Conservation (phyloP, 2,888 invertebrate species). For the Dione juno region DNA sequence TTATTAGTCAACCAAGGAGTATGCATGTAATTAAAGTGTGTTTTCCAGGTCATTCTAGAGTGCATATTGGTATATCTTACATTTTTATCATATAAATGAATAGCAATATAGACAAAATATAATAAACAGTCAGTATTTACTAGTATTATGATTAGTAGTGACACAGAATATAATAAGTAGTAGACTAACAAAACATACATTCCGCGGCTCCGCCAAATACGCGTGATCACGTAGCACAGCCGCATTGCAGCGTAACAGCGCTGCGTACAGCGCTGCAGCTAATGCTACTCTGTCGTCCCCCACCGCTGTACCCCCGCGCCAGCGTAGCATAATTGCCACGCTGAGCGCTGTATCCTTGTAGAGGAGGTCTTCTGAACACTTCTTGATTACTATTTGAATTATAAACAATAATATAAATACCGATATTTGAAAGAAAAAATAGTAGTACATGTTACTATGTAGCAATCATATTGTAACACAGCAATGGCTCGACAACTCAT, state of each 20-base stretch:
- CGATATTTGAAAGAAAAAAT: too few species aligned
- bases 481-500: not conserved
- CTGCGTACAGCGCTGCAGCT: conserved; percentile 63
- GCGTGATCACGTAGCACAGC: conserved; percentile 61
- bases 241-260: conserved; percentile 60
- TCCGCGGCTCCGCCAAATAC: conserved; percentile 60
- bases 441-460: too few species aligned
- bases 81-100: too few species aligned
- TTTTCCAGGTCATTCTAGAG: too few species aligned
- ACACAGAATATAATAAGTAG: not conserved
- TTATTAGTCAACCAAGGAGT: too few species aligned
- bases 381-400: conserved; percentile 59
- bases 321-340: conserved; percentile 63
- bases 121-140: too few species aligned
- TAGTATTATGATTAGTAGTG: too few species aligned
- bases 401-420: too few species aligned
- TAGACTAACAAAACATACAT: conserved; percentile 28
- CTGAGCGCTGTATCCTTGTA: conserved; percentile 66
- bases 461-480: too few species aligned
- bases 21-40: too few species aligned
- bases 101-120: too few species aligned
- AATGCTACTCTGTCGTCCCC: conserved; percentile 48
- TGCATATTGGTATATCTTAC: too few species aligned
- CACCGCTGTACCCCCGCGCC: conserved; percentile 34
- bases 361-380: conserved; percentile 64